These are phyloP conservation scores for Aspidiotus destructor DNA, from an alignment of 2,888 invertebrate species.

Conservation along the genomic window DNA sequence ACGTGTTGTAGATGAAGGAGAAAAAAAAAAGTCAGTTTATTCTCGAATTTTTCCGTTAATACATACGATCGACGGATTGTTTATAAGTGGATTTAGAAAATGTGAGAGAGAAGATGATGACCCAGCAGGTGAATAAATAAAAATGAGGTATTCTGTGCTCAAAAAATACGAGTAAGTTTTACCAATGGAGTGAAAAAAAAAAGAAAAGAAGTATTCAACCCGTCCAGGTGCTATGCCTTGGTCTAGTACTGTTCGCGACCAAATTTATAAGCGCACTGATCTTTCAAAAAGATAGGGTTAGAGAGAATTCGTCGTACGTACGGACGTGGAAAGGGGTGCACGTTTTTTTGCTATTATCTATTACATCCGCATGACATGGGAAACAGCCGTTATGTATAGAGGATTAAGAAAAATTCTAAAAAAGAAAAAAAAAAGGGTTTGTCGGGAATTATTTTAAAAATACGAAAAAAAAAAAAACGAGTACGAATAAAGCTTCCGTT, in stretches of 20 bases:
- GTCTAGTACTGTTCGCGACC: constrained; percentile 29
- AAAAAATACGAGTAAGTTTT: background rate
- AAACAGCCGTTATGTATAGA: constrained; percentile 33
- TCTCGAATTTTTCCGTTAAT: constrained; percentile 14
- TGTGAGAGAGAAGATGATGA: constrained; percentile 19
- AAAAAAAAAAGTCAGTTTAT: background rate
- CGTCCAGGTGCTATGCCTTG: constrained; percentile 26
- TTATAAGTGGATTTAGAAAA: too few species aligned
- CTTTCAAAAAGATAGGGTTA: constrained; percentile 32
- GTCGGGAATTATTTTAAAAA: constrained; percentile 27
- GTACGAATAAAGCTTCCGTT: constrained; percentile 24
- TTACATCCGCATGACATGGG: constrained; percentile 33
- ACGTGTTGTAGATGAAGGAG: constrained; percentile 7
- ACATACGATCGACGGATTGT: background rate
- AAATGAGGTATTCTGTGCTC: constrained; percentile 9
- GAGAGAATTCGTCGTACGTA: constrained; percentile 26
- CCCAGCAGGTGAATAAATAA: constrained; percentile 23
- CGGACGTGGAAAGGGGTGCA: constrained; percentile 20
- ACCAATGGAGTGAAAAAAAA: constrained; percentile 1
- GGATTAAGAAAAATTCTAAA: constrained; percentile 32
- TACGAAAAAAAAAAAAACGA: constrained; percentile 9
- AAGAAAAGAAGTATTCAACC: constrained; percentile 14
- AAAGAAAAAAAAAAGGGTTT: constrained; percentile 20
- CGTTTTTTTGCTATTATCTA: constrained; percentile 31
- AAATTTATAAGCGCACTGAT: constrained; percentile 28